Evolutionary conservation across 2,113 vertebrate genomes (phyloP), one percentile per base, ranked within the genome.

Genomic region (Gasterosteus nipponicus): DNA sequence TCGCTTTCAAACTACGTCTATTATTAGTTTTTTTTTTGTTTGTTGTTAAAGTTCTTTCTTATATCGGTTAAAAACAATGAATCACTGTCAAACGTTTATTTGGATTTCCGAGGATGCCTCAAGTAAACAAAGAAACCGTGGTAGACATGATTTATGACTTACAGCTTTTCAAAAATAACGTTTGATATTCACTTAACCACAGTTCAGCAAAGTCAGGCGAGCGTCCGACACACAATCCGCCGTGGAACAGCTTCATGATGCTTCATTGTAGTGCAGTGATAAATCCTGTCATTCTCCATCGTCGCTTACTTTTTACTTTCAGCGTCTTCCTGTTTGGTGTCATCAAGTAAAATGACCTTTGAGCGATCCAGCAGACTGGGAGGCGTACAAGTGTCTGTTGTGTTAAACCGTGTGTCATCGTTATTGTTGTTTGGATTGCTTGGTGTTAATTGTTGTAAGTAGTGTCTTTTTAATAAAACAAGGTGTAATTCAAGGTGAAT

Each of bases 31-130:
- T 53, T 53, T 54, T 19, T n/a, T 49, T 47, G 8, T 51, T 29
- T 56, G 22, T 19, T 56, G 14, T 61, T 67, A 62, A 71, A 69
- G 41, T 33, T 15, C 5, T n/a, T 26, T 9, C 39, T 31, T 51
- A 35, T 56, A 60, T 82, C 14, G 38, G 49, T 65, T 65, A 10
- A 39, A 41, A 56, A 69, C 46, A 44, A 82, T 73, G 76, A 75
- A 79, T 73, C 68, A 82, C 44, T 75, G 83, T 22, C 35, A 53
- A 3, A 73, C 0, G 1, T 53, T 42, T 4, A 57, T 14, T 68
- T 77, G 69, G 14, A 80, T 64, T 69, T 22, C 62, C 1, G 41
- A 68, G 1, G 19, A 73, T 47, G 60, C 64, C n/a, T 33, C 7
- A 31, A 33, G 46, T 73, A 49, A 68, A 69, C 49, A 73, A 56